Conservation (phyloP, 2,113 vertebrate species). For the Vicugna pacos region DNA sequence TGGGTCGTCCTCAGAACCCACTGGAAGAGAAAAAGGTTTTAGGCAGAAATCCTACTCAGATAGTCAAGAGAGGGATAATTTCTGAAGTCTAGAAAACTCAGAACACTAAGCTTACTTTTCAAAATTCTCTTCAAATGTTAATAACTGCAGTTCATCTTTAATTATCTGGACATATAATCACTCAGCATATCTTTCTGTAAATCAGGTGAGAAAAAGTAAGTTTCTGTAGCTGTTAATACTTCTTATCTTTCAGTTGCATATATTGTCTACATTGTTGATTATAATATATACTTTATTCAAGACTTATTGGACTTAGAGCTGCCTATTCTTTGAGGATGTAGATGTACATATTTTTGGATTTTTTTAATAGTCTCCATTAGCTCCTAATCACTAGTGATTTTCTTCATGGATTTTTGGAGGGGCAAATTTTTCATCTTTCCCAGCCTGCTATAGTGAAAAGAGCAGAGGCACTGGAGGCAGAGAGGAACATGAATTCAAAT, state of each 20-base stretch:
- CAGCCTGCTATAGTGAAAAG: neutral
- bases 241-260: neutral
- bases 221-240: constrained; percentile 11
- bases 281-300: constrained; percentile 1
- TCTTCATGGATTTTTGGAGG: neutral
- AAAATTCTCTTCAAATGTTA: constrained; percentile 30
- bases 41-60: neutral
- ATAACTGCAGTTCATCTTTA: neutral
- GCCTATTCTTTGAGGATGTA: neutral
- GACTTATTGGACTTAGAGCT: neutral
- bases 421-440: constrained; percentile 27
- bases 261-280: neutral
- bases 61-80: constrained; percentile 27
- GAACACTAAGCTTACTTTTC: neutral
- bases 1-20: neutral
- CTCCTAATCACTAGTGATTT: constrained; percentile 14
- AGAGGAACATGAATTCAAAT: constrained; percentile 56
- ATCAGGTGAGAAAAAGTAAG: neutral
- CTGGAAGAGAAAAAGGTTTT: constrained; percentile 1
- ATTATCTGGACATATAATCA: constrained; percentile 6
- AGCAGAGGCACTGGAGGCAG: neutral
- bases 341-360: constrained; percentile 1
- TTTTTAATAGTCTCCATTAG: neutral
- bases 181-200: neutral
- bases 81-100: neutral